Evolutionary conservation across 2,888 invertebrate species (phyloP), one percentile per base, ranked within the genome.

Genomic region (Plusia festucae): DNA sequence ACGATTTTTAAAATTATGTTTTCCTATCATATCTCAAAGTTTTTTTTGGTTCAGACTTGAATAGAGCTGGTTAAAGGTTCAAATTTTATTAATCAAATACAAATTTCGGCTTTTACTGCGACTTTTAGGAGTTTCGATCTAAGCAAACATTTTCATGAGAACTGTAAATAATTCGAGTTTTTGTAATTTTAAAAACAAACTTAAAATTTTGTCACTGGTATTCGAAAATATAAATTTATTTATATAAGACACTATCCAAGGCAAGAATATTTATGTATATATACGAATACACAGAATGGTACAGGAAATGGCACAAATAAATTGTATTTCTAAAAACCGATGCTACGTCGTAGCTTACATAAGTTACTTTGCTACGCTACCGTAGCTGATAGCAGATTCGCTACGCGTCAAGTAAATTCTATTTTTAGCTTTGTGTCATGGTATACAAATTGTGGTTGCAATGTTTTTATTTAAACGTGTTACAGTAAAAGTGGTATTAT

Each of bases 1-100:
- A 49, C 46, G 46, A 49, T 20, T 49, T n/a, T 49, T 49, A 49
- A 49, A 18, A 49, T 49, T 49, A 49, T 49, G 20, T 49, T 49
- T 49, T 18, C 46, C 46, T 49, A 20, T 49, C 3, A 0, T 49
- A 20, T 18, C 46, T 3, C n/a, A 40, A n/a, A 40, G n/a, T 6
- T 40, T 40, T 40, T 40, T 40, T 40, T 40, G 40, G 40, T n/a
- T 1, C 40, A 40, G 40, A 15, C 4, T 34, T 34, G 4, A 5
- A n/a, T 1, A 4, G 1, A 3, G n/a, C 7, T 5, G 15, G n/a
- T 40, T n/a, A 5, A 4, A n/a, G 15, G n/a, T 40, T 40, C 5
- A 7, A 40, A n/a, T n/a, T n/a, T n/a, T n/a, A 3, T 40, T 1
- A n/a, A 0, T 15, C n/a, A n/a, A n/a, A n/a, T 40, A 40, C n/a